These are phyloP conservation scores for Epirrhoe tristata DNA, from an alignment of 2,888 invertebrate species.

Conservation along the genomic window DNA sequence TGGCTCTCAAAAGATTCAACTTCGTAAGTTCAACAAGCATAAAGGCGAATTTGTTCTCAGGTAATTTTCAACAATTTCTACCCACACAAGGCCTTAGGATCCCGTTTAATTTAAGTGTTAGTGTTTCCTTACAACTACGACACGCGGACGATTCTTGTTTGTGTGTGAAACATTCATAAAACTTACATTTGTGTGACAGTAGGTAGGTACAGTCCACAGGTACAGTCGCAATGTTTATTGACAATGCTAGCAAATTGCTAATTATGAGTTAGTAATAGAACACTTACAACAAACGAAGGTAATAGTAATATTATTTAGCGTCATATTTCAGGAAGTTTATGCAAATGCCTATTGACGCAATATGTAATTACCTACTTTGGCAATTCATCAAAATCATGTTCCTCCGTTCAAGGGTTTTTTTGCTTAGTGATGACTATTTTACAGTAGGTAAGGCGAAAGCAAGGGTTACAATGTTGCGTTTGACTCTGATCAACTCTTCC, in stretches of 20 bases:
- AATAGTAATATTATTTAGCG: conserved; percentile 11
- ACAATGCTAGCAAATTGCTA: conserved; percentile 4
- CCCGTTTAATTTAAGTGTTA: conserved; percentile 30
- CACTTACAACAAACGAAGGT: conserved; percentile 7
- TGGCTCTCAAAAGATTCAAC: neutral
- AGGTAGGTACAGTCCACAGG: neutral
- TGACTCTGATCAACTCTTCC: too few species aligned
- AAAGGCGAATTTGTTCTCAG: conserved; percentile 18
- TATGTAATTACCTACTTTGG: conserved; percentile 15
- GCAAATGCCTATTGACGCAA: conserved; percentile 12
- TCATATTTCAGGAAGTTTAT: conserved; percentile 29
- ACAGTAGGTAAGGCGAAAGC: too few species aligned
- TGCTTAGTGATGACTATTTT: neutral
- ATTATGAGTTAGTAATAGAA: conserved; percentile 18
- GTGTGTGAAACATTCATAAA: neutral
- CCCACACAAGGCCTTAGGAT: conserved; percentile 29
- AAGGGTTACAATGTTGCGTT: too few species aligned
- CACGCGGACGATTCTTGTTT: conserved; percentile 16
- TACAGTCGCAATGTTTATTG: neutral
- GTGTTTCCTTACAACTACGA: conserved; percentile 34
- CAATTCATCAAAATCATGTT: conserved; percentile 14
- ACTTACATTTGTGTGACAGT: neutral
- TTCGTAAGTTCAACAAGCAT: conserved; percentile 11
- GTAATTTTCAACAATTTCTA: conserved; percentile 35
- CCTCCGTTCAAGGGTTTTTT: neutral